phyloP scores from a whole-genome alignment of 2,797 vertebrate genomes.

The Crax fasciolata region DNA sequence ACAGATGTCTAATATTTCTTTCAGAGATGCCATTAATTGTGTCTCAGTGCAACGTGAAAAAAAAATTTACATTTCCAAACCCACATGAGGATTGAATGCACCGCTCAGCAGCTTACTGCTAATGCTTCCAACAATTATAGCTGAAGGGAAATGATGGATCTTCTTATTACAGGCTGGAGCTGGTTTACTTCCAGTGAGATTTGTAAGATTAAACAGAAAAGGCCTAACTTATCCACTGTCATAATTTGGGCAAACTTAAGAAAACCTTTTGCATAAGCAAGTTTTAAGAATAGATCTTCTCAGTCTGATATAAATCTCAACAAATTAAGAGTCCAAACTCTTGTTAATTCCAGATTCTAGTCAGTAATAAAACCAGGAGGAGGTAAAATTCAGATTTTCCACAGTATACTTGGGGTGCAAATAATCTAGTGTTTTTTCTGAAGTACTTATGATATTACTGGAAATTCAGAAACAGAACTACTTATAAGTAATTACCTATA shows the following conservation, averaged over 20 bases:
- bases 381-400: conserved; percentile 4
- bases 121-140: conserved; percentile 56
- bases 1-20: conserved; percentile 23
- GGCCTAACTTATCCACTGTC: conserved; percentile 26
- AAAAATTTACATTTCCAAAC: conserved; percentile 38
- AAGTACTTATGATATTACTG: neutral
- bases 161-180: conserved; percentile 70
- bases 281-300: conserved; percentile 15
- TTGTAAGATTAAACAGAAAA: conserved; percentile 65
- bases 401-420: neutral
- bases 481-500: neutral
- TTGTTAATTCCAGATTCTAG: neutral
- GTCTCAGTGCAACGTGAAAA: neutral
- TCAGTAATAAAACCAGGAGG: neutral
- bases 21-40: conserved; percentile 46
- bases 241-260: conserved; percentile 19
- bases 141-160: conserved; percentile 66
- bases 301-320: neutral
- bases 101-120: conserved; percentile 37
- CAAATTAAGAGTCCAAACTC: neutral
- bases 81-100: conserved; percentile 41
- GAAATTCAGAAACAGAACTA: conserved; percentile 1
- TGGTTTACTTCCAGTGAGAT: conserved; percentile 63
- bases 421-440: neutral
- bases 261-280: neutral